These are phyloP conservation scores for Thermophis baileyi DNA, from an alignment of 2,113 vertebrate genomes.

Conservation along the genomic window DNA sequence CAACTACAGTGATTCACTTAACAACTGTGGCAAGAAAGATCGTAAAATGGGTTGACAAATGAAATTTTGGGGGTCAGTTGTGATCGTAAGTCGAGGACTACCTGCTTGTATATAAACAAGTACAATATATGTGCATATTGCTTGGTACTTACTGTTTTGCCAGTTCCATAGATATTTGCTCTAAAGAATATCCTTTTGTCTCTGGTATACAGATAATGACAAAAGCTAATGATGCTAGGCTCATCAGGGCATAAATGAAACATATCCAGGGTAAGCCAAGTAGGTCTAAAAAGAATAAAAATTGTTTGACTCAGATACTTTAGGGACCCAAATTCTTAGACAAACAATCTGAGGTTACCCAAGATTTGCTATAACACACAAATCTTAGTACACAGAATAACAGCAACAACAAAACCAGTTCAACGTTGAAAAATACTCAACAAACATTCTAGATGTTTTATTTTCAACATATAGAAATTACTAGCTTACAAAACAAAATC, in stretches of 20 bases:
- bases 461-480: background rate
- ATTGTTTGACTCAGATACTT: background rate
- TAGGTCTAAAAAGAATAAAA: constrained; percentile 70
- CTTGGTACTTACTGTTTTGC: constrained; percentile 80
- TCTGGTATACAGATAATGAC: constrained; percentile 86
- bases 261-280: constrained; percentile 86
- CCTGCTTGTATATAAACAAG: background rate
- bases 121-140: rapidly evolving
- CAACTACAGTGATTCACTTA: background rate
- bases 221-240: constrained; percentile 83
- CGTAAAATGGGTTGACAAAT: background rate
- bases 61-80: background rate
- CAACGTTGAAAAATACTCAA: background rate
- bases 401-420: background rate
- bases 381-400: background rate
- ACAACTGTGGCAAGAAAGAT: background rate
- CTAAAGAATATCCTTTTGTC: constrained; percentile 87
- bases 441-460: background rate
- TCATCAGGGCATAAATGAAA: constrained; percentile 87
- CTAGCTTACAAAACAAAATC: background rate
- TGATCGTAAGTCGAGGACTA: background rate
- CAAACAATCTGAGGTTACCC: background rate
- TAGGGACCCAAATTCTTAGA: background rate
- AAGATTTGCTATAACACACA: background rate
- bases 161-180: constrained; percentile 90